Conservation (phyloP, 2,113 vertebrate genomes). For the Sapayoa aenigma region DNA sequence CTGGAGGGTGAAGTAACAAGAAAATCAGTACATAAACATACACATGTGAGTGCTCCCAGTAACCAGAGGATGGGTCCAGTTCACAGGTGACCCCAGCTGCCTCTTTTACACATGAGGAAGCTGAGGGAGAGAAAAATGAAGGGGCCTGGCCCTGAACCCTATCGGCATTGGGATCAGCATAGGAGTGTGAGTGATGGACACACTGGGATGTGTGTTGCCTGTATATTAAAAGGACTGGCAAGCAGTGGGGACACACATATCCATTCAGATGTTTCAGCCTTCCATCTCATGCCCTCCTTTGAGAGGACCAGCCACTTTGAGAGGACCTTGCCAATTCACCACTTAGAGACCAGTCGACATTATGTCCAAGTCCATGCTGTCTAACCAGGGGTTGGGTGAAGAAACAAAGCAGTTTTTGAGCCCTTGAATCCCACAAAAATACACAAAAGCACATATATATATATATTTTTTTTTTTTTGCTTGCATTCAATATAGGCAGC, state of each 20-base stretch:
- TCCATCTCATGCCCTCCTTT: neutral
- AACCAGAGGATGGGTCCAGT: neutral
- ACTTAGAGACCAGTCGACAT: neutral
- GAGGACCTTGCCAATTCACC: neutral
- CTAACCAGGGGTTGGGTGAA: neutral
- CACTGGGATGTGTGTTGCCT: neutral
- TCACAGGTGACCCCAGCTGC: neutral
- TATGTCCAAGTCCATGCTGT: fast-evolving
- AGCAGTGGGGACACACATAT: neutral
- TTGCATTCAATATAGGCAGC: neutral
- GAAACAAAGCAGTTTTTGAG: neutral
- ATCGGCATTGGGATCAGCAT: neutral
- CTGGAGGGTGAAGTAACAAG: neutral
- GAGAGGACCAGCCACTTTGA: neutral
- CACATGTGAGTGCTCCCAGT: neutral
- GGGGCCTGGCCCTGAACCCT: neutral
- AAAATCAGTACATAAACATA: neutral
- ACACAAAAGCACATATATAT: neutral
- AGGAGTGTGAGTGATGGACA: neutral
- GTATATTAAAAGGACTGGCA: neutral
- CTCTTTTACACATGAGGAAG: neutral
- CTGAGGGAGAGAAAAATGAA: neutral
- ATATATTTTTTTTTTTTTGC: neutral
- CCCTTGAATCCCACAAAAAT: neutral
- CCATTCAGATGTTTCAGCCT: neutral